These are phyloP conservation scores for Drosophila funebris DNA, from an alignment of 1,140 invertebrate genomes.

Conservation along the genomic window DNA sequence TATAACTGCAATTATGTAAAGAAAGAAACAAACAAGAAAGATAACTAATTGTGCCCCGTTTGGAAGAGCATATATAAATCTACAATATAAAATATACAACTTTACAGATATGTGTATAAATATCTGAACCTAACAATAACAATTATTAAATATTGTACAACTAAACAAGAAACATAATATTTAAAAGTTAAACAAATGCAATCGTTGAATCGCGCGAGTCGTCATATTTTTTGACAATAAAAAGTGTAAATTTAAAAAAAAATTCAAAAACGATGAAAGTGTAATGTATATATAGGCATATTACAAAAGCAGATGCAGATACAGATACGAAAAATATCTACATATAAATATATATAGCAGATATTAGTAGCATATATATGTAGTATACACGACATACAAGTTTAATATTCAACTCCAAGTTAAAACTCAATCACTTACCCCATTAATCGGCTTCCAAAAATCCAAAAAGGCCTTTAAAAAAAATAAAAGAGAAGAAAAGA, in stretches of 20 bases:
- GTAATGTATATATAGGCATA: slow-evolving; percentile 54
- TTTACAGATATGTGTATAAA: not conserved
- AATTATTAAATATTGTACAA: slow-evolving; percentile 38
- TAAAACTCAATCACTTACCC: slow-evolving; percentile 42
- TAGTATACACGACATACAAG: not conserved
- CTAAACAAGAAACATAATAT: slow-evolving; percentile 41
- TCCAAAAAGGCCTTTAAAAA: not conserved
- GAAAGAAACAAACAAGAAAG: not conserved
- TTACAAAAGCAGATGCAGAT: slow-evolving; percentile 18
- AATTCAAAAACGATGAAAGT: slow-evolving; percentile 17
- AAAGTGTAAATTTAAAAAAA: slow-evolving; percentile 59
- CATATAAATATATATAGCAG: slow-evolving; percentile 40
- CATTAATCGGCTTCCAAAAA: slow-evolving; percentile 32
- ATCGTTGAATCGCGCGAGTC: slow-evolving; percentile 58
- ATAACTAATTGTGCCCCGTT: not conserved
- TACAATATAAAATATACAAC: not conserved
- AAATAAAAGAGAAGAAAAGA: slow-evolving; percentile 21
- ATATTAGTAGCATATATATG: slow-evolving; percentile 12
- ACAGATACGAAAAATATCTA: slow-evolving; percentile 15
- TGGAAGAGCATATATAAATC: not conserved
- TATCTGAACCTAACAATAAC: slow-evolving; percentile 24
- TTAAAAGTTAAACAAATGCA: slow-evolving; percentile 47
- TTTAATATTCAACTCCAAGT: not conserved
- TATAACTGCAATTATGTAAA: not conserved
- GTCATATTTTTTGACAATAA: slow-evolving; percentile 80